Evolutionary conservation across 1,140 invertebrate genomes (phyloP).

Genomic region (Druon quercuslanigerum): DNA sequence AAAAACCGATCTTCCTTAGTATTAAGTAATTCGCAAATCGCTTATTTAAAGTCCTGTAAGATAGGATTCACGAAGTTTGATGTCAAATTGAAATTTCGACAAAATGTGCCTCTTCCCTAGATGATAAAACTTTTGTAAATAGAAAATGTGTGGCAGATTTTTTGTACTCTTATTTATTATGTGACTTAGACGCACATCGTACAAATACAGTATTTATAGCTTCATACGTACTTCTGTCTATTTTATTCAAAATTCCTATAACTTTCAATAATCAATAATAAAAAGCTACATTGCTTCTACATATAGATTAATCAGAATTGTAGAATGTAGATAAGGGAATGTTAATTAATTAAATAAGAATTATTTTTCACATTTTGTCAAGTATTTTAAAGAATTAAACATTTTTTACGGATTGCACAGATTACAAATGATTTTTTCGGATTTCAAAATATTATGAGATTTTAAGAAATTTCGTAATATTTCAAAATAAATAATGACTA

Average conservation of each 20-base stretch:
- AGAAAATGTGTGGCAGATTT: conserved; percentile 20
- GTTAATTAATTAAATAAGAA: no score
- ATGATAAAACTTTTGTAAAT: conserved; percentile 22
- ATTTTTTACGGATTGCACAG: no score
- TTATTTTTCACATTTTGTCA: no score
- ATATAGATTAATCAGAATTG: background rate
- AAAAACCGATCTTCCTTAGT: background rate
- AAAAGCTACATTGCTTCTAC: background rate
- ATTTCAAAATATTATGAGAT: no score
- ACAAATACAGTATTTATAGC: conserved; percentile 30
- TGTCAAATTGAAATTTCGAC: conserved; percentile 1
- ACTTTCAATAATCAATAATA: background rate
- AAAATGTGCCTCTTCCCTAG: conserved; percentile 27
- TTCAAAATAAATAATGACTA: no score
- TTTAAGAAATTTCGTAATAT: no score
- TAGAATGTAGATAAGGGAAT: background rate
- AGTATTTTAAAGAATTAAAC: no score
- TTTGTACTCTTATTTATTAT: conserved; percentile 29
- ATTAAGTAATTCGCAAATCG: background rate
- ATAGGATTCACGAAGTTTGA: conserved; percentile 3
- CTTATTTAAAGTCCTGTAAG: background rate
- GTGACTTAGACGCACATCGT: conserved; percentile 16
- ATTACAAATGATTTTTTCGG: no score
- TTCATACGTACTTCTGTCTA: background rate
- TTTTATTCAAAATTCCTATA: background rate